Base-by-base conservation (phyloP, 2,888 invertebrate genomes). In the Drosophila niveifrons region DNA sequence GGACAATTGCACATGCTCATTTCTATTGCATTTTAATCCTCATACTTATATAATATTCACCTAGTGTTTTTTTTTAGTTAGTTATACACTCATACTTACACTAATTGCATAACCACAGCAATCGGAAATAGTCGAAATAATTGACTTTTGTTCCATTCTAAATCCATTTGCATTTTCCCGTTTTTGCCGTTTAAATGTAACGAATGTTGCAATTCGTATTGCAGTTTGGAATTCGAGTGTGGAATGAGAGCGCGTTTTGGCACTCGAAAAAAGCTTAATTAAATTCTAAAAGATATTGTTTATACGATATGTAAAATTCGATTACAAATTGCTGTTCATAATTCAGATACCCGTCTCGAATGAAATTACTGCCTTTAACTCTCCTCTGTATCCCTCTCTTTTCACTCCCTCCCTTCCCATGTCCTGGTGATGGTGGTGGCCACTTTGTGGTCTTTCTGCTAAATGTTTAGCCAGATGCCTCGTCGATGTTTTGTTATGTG, bases 321-420 rank as follows among this genome's bases (percentile, higher is more conserved):
- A 63, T 59, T 63, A 44, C 10, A 29, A 66, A 52, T 72, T 76
- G 58, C 39, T 18, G 55, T 52, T 55, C 41, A 58, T 70, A 59
- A 58, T 47, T 62, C 41, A 51, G 46, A 39, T 10, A 18, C 28
- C n/a, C 29, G 15, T 15, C 11, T 41, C 11, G n/a, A 61, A 53
- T 29, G 36, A 28, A 75, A 36, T 63, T 31, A 11, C 29, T 4
- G 1, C 8, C 15, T 31, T 18, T 41, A 23, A 23, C 23, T 44
- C 4, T 9, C 9, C 34, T 18, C 13, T 18, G 6, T 9, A n/a
- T 6, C 23, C n/a, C 10, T 36, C 23, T 29, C 3, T 2, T 10
- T 31, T 9, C 11, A 0, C 2, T 15, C 8, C 10, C 44, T 8
- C 31, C 11, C 7, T 15, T 23, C 10, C 36, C 23, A 23, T 23